phyloP scores from a whole-genome alignment of 2,113 vertebrate species.

The Gnathonemus longibarbis region DNA sequence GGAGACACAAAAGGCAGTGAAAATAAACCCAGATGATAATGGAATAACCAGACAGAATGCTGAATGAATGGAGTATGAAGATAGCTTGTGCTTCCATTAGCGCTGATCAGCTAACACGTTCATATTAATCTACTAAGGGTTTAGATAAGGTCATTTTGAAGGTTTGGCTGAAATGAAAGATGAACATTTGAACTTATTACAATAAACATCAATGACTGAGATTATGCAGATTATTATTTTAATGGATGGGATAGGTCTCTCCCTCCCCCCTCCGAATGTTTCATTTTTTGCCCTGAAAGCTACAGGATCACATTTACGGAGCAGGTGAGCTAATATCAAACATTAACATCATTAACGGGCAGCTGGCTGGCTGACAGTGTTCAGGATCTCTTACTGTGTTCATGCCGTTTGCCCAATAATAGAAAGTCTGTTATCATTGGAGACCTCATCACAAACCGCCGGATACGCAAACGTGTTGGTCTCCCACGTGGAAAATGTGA shows the following conservation, averaged over 20 bases:
- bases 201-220: constrained; percentile 30
- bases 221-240: not conserved
- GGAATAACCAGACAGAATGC: constrained; percentile 18
- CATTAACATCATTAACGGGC: not conserved
- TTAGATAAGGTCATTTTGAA: constrained; percentile 34
- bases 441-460: not conserved
- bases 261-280: not conserved
- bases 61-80: not conserved
- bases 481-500: not conserved
- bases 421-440: not conserved
- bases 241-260: not conserved
- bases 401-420: not conserved
- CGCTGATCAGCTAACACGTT: constrained; percentile 9
- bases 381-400: not conserved
- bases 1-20: not conserved
- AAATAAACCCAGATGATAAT: not conserved
- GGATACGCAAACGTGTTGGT: not conserved
- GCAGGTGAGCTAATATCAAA: not conserved
- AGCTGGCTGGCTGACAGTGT: not conserved
- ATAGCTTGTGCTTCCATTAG: not conserved
- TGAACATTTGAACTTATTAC: constrained; percentile 16
- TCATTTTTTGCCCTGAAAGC: constrained; percentile 15
- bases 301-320: not conserved
- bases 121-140: constrained; percentile 28
- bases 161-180: constrained; percentile 1